phyloP scores from a whole-genome alignment of 2,888 invertebrate genomes.

The Monochamus alternatus region DNA sequence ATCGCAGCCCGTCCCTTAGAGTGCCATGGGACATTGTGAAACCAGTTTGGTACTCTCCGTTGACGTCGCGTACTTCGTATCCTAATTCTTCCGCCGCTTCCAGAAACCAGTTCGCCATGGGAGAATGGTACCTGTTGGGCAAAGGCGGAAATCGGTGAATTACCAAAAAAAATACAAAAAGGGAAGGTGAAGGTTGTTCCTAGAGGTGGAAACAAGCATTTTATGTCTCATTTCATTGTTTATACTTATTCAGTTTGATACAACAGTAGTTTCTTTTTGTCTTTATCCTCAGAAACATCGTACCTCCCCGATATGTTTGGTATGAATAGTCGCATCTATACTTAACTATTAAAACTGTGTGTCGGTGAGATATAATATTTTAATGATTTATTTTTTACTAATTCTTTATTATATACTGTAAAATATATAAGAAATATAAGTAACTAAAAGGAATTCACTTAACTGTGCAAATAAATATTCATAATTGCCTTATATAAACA shows the following conservation, averaged over 20 bases:
- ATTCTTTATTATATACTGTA: too few species aligned
- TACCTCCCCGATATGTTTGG: constrained; percentile 40
- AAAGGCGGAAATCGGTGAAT: background rate
- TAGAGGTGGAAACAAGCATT: constrained; percentile 49
- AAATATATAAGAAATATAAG: too few species aligned
- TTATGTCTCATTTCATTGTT: constrained; percentile 46
- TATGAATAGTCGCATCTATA: constrained; percentile 40
- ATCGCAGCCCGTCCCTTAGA: constrained; percentile 83
- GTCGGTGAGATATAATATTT: constrained; percentile 40
- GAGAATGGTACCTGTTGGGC: constrained; percentile 75
- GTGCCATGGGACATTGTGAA: constrained; percentile 86
- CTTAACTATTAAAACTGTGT: constrained; percentile 15
- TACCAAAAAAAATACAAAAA: constrained; percentile 40
- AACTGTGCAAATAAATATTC: too few species aligned
- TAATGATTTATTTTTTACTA: background rate
- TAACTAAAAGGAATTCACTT: too few species aligned
- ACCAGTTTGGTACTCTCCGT: constrained; percentile 86
- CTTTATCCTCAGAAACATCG: constrained; percentile 43
- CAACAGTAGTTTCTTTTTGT: constrained; percentile 31
- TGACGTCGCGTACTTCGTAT: constrained; percentile 81
- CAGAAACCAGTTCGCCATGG: constrained; percentile 80
- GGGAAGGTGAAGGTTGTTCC: constrained; percentile 47
- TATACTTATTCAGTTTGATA: constrained; percentile 41
- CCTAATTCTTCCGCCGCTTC: constrained; percentile 81
- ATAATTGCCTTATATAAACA: too few species aligned